Conservation (phyloP, 2,797 vertebrate genomes). For the Tachyglossus aculeatus region DNA sequence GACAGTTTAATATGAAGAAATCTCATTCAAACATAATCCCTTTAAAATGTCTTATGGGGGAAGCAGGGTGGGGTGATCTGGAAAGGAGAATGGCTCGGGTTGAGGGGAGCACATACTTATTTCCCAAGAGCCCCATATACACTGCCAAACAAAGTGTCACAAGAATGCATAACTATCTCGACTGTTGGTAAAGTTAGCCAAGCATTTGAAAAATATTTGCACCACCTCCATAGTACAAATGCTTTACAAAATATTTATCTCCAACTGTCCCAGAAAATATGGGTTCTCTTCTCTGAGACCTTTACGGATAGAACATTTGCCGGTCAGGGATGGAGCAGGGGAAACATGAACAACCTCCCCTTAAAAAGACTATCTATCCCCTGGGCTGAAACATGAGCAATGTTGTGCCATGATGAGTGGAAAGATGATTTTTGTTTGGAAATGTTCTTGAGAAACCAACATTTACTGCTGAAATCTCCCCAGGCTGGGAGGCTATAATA, state of each 20-base stretch:
- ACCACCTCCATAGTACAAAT: conserved; percentile 1
- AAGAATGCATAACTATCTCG: conserved; percentile 1
- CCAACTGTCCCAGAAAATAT: conserved; percentile 22
- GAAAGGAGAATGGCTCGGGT: too few species aligned
- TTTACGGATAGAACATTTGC: conserved; percentile 27
- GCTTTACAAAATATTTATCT: conserved; percentile 29
- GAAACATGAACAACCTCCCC: neutral
- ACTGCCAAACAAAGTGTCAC: neutral
- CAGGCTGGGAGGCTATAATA: neutral
- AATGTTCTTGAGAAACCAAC: conserved; percentile 30
- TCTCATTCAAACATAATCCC: conserved; percentile 1
- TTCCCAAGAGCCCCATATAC: too few species aligned
- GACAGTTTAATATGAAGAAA: conserved; percentile 13
- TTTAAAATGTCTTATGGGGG: neutral
- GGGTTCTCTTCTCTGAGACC: conserved; percentile 26
- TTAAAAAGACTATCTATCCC: conserved; percentile 21
- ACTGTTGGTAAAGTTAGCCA: conserved; percentile 10
- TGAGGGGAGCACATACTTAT: too few species aligned
- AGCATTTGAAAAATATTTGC: conserved; percentile 20
- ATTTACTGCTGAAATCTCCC: conserved; percentile 8
- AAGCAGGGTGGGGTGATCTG: neutral
- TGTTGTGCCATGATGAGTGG: conserved; percentile 33
- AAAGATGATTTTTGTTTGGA: conserved; percentile 40
- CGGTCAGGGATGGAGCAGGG: too few species aligned
- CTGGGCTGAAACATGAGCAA: conserved; percentile 14